phyloP scores from a whole-genome alignment of 1,140 invertebrate species.

The Harlomillsia oculata region DNA sequence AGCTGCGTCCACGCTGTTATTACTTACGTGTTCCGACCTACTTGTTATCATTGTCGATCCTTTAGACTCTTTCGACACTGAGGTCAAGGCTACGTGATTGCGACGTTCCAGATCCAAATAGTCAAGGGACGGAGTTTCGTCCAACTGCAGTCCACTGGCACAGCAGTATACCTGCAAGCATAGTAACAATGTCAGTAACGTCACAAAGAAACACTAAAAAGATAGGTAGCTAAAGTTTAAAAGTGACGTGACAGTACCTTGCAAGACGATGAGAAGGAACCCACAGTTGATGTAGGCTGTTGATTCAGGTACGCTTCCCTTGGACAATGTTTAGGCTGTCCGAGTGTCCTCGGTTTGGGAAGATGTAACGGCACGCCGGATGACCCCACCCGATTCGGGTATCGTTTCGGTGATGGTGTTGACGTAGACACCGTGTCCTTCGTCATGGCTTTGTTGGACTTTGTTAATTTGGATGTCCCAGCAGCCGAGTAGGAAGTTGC shows the following conservation, averaged over 20 bases:
- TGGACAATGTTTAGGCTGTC: constrained; percentile 21
- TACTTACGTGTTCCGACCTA: background rate
- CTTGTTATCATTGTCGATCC: background rate
- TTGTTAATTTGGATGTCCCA: too few species aligned
- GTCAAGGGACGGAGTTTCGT: constrained; percentile 3
- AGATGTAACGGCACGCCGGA: background rate
- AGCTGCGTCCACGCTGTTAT: constrained; percentile 19
- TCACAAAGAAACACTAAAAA: background rate
- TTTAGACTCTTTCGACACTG: background rate
- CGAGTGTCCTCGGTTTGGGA: constrained; percentile 19
- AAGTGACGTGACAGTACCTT: too few species aligned
- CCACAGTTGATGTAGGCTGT: background rate
- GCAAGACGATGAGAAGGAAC: constrained; percentile 18
- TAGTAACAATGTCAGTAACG: background rate
- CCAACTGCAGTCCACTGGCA: constrained; percentile 12
- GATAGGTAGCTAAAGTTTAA: too few species aligned
- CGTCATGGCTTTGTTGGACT: too few species aligned
- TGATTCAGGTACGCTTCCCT: background rate
- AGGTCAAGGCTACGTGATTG: constrained; percentile 6
- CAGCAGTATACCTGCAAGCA: constrained; percentile 28
- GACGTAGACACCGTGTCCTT: too few species aligned
- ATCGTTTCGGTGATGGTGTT: too few species aligned
- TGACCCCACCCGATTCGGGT: background rate
- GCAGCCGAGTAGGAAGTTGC: too few species aligned
- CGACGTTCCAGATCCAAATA: constrained; percentile 20